phyloP scores from a whole-genome alignment of 2,888 invertebrate genomes.

The Rapana venosa region DNA sequence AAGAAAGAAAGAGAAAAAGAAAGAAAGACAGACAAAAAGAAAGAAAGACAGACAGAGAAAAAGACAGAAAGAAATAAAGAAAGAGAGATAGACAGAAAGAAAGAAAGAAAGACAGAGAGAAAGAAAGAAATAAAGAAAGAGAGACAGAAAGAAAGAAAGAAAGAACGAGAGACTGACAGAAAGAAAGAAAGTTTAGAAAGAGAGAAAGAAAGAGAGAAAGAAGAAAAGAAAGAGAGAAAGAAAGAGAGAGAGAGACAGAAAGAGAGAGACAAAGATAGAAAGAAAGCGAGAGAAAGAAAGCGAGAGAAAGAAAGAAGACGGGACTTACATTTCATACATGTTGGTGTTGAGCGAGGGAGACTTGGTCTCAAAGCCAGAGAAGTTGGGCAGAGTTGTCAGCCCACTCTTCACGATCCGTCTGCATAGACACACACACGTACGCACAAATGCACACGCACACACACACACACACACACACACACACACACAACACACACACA shows the following conservation, averaged over 20 bases:
- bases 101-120: not conserved
- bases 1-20: not conserved
- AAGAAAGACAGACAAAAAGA: not conserved
- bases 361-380: slow-evolving; percentile 58
- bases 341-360: slow-evolving; percentile 57
- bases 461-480: not conserved
- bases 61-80: not conserved
- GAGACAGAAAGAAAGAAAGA: not conserved
- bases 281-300: not conserved
- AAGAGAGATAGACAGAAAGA: not conserved
- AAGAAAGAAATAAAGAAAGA: not conserved
- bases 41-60: not conserved
- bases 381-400: slow-evolving; percentile 60
- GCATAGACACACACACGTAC: not conserved
- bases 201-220: not conserved
- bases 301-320: not conserved
- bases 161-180: not conserved
- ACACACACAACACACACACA: not conserved
- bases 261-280: too few relatives aligned
- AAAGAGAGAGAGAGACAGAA: not conserved
- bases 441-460: too few relatives aligned
- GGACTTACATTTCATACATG: slow-evolving; percentile 66
- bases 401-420: slow-evolving; percentile 64
- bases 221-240: not conserved
- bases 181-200: not conserved